Conservation (phyloP, 2,888 invertebrate species). For the Acanthosoma haemorrhoidale region DNA sequence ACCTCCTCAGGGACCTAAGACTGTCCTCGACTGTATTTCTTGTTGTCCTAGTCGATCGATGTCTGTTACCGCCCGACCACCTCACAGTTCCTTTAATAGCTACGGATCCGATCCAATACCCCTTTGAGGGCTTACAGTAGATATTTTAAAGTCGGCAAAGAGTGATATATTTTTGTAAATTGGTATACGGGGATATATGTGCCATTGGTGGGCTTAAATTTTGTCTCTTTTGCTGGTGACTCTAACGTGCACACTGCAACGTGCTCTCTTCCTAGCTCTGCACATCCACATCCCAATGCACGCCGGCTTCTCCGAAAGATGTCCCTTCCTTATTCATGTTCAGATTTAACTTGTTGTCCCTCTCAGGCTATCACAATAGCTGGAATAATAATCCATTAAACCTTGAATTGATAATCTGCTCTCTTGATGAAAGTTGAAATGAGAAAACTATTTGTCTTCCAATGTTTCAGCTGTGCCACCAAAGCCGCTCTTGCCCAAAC, state of each 20-base stretch:
- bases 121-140: too few relatives aligned
- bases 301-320: background rate
- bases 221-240: slow-evolving; percentile 36
- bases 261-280: slow-evolving; percentile 18
- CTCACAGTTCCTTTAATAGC: background rate
- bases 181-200: background rate
- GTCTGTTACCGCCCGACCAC: background rate
- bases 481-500: too few relatives aligned
- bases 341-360: too few relatives aligned
- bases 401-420: too few relatives aligned
- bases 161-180: background rate
- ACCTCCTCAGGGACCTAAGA: slow-evolving; percentile 5
- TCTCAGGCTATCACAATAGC: too few relatives aligned
- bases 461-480: too few relatives aligned
- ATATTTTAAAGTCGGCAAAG: background rate
- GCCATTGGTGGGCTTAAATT: background rate
- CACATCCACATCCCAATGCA: background rate
- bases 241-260: slow-evolving; percentile 31
- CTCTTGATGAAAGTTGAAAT: too few relatives aligned
- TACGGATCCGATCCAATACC: slow-evolving; percentile 3
- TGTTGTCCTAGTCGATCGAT: background rate
- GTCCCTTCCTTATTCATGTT: background rate
- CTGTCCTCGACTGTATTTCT: slow-evolving; percentile 6
- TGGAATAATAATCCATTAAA: too few relatives aligned
- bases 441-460: too few relatives aligned